A percentile compares a stretch with the other conserved stretches of the same genome.
phyloP scores from a whole-genome alignment of 1,140 invertebrate genomes.

The Zaprionus africanus region DNA sequence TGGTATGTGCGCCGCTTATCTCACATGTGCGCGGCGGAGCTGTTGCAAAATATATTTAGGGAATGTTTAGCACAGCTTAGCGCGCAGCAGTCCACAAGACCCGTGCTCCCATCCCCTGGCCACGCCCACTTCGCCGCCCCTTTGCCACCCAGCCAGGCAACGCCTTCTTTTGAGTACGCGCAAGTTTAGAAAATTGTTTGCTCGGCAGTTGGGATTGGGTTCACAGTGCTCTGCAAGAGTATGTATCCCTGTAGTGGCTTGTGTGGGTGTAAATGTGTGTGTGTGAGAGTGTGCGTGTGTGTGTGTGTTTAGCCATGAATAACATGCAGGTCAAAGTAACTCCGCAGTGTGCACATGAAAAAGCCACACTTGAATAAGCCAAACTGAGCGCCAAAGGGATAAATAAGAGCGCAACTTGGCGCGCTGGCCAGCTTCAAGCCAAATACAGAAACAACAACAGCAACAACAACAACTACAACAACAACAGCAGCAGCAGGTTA shows the following conservation, averaged over 20 bases:
- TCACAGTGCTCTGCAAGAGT: conserved; percentile 42
- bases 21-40: conserved; percentile 57
- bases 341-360: conserved; percentile 50
- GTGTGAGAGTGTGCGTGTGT: conserved; percentile 20
- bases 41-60: conserved; percentile 81
- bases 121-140: background rate
- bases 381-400: conserved; percentile 73
- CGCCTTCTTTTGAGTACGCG: conserved; percentile 53
- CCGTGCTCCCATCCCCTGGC: conserved; percentile 9
- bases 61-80: conserved; percentile 82
- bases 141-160: conserved; percentile 20
- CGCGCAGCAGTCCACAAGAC: conserved; percentile 50
- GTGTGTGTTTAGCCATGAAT: conserved; percentile 74
- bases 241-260: conserved; percentile 24
- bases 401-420: conserved; percentile 70
- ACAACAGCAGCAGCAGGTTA: conserved; percentile 43
- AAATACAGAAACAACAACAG: conserved; percentile 29
- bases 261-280: conserved; percentile 23
- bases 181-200: conserved; percentile 78
- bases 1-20: conserved; percentile 72
- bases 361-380: conserved; percentile 76
- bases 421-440: conserved; percentile 59
- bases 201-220: conserved; percentile 58
- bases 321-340: conserved; percentile 78
- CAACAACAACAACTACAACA: background rate